A percentile compares a stretch with the other conserved stretches of the same genome.
phyloP scores from a whole-genome alignment of 92 coral and sea anemone genomes.

The Porites divaricata region DNA sequence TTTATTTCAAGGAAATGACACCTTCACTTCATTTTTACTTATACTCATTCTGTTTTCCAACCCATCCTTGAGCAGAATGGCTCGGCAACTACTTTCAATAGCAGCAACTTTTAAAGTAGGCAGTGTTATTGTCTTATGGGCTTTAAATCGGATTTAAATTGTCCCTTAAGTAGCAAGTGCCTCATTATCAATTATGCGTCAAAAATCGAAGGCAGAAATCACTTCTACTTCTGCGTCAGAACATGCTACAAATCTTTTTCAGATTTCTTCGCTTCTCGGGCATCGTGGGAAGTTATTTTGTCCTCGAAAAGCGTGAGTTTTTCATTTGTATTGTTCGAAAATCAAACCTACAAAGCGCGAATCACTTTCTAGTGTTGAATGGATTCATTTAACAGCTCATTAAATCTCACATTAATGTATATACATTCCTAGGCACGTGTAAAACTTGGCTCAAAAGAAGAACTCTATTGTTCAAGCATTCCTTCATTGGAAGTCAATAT shows the following conservation, averaged over 20 bases:
- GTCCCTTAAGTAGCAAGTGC: slow-evolving; percentile 2
- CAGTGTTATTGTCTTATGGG: not conserved
- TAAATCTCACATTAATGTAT: not conserved
- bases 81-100: not conserved
- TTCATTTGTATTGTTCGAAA: too few relatives aligned
- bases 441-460: not conserved
- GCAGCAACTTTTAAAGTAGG: not conserved
- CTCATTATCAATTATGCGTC: slow-evolving; percentile 16
- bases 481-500: not conserved
- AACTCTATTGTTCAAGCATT: not conserved
- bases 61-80: not conserved
- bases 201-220: not conserved
- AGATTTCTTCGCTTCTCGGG: not conserved
- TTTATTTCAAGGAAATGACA: not conserved
- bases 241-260: not conserved
- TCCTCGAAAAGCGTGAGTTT: not conserved
- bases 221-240: slow-evolving; percentile 9
- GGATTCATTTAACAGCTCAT: slow-evolving; percentile 16
- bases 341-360: not conserved
- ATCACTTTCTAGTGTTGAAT: slow-evolving; percentile 3
- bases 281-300: not conserved
- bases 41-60: too few relatives aligned
- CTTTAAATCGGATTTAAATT: slow-evolving; percentile 24
- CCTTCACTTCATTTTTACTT: not conserved
- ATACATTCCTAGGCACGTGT: slow-evolving; percentile 30